Percentiles rank a stretch among this genome's conserved stretches.
These are phyloP conservation scores for Drosophila sordidapex DNA, from an alignment of 2,888 invertebrate genomes.

Conservation along the genomic window DNA sequence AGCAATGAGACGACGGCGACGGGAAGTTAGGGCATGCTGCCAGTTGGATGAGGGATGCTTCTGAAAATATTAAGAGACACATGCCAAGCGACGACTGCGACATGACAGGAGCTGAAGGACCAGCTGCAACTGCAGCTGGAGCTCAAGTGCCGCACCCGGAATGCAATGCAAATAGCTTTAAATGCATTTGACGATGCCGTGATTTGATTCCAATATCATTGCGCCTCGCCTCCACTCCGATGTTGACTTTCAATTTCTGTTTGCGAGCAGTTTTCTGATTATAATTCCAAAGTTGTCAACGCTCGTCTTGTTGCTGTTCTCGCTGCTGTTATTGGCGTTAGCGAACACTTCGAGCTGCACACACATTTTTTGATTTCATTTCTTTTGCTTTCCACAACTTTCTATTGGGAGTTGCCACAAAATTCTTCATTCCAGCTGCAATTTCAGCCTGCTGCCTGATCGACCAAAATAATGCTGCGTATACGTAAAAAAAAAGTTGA, in stretches of 20 bases:
- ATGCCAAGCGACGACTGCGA: conserved; percentile 53
- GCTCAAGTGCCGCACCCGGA: conserved; percentile 31
- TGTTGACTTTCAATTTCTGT: conserved; percentile 79
- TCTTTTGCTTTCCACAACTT: conserved; percentile 18
- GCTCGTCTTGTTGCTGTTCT: background rate
- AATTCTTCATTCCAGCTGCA: conserved; percentile 10
- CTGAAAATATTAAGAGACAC: conserved; percentile 68
- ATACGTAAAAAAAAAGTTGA: conserved; percentile 15
- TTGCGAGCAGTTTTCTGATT: conserved; percentile 65
- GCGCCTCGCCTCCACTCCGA: background rate
- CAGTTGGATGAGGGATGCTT: background rate
- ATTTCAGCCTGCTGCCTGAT: conserved; percentile 12
- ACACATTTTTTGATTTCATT: conserved; percentile 11
- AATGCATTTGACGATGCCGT: conserved; percentile 78
- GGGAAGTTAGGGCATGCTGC: background rate
- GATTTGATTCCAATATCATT: conserved; percentile 73
- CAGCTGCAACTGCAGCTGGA: background rate
- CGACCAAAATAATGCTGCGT: conserved; percentile 20
- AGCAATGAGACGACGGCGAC: conserved; percentile 40
- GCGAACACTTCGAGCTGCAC: conserved; percentile 20
- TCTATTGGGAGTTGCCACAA: conserved; percentile 25
- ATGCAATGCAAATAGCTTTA: conserved; percentile 77
- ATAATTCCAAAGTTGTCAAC: conserved; percentile 62
- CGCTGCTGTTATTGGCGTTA: conserved; percentile 25
- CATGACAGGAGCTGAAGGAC: conserved; percentile 16